Evolutionary conservation across 2,888 invertebrate genomes (phyloP).

Genomic region (Candidula unifasciata): DNA sequence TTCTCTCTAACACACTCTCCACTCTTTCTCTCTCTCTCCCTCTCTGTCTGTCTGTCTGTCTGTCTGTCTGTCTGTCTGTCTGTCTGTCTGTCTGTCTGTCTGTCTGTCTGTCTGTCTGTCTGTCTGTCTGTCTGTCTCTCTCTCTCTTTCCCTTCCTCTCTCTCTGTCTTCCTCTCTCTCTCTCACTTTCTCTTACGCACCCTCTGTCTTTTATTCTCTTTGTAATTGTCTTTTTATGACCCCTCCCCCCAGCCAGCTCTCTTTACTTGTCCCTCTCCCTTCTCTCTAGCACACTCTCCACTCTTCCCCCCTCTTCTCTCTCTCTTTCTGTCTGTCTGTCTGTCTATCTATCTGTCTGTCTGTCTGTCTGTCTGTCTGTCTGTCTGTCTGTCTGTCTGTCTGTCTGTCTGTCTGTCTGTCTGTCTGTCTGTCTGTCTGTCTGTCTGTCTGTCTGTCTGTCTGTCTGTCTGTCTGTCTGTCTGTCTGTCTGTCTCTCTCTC

Average conservation of each 20-base stretch:
- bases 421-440: no score
- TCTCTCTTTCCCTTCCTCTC: neutral
- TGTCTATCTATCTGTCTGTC: slow-evolving; percentile 23
- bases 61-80: no score
- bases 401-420: no score
- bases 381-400: neutral
- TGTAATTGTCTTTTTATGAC: no score
- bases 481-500: no score
- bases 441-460: no score
- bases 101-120: no score
- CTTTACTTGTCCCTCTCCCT: no score
- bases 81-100: no score
- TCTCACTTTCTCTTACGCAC: slow-evolving; percentile 47
- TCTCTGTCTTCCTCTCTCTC: slow-evolving; percentile 41
- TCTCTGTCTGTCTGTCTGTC: no score
- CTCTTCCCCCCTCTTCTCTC: slow-evolving; percentile 21
- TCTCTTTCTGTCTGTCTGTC: slow-evolving; percentile 37
- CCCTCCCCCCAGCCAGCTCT: no score
- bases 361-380: neutral
- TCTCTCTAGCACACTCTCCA: neutral
- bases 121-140: neutral
- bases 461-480: no score
- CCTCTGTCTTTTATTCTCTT: slow-evolving; percentile 18
- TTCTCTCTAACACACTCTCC: neutral
- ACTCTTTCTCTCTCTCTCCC: slow-evolving; percentile 22